Conservation (phyloP, 1,140 invertebrate genomes). For the Apolygus lucorum region DNA sequence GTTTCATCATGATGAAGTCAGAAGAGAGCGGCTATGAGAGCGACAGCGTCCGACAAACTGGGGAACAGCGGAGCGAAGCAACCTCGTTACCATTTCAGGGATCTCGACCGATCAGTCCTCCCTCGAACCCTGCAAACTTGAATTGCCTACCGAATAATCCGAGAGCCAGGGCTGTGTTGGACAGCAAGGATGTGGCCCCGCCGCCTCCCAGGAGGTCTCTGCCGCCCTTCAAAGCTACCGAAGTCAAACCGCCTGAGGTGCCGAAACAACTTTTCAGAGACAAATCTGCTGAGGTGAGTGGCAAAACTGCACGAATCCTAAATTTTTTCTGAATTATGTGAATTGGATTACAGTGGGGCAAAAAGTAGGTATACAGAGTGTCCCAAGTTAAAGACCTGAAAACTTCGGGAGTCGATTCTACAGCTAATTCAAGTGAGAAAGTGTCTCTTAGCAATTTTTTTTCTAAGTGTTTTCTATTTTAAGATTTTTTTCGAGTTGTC, state of each 20-base stretch:
- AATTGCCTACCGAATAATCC: too few relatives aligned
- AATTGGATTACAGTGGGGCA: too few relatives aligned
- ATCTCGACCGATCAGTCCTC: neutral
- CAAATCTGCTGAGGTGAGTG: neutral
- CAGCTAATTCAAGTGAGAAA: too few relatives aligned
- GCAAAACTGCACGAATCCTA: too few relatives aligned
- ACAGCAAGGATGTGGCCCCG: slow-evolving; percentile 28
- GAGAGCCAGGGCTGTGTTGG: neutral
- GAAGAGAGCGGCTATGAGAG: slow-evolving; percentile 59
- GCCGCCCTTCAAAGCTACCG: slow-evolving; percentile 3
- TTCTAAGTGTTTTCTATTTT: too few relatives aligned
- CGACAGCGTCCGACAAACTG: slow-evolving; percentile 40
- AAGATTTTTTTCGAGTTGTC: too few relatives aligned
- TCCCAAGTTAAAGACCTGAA: too few relatives aligned
- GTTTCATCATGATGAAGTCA: slow-evolving; percentile 42
- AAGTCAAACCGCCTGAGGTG: slow-evolving; percentile 17
- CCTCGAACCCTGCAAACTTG: neutral
- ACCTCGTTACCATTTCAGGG: neutral
- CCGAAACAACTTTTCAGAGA: neutral
- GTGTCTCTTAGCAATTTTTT: too few relatives aligned
- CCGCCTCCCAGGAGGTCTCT: slow-evolving; percentile 14
- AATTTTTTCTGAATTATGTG: too few relatives aligned
- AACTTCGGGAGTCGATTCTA: too few relatives aligned
- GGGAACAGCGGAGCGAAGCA: neutral
- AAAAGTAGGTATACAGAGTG: too few relatives aligned